phyloP scores from a whole-genome alignment of 2,888 invertebrate species.

The Scaeva pyrastri region DNA sequence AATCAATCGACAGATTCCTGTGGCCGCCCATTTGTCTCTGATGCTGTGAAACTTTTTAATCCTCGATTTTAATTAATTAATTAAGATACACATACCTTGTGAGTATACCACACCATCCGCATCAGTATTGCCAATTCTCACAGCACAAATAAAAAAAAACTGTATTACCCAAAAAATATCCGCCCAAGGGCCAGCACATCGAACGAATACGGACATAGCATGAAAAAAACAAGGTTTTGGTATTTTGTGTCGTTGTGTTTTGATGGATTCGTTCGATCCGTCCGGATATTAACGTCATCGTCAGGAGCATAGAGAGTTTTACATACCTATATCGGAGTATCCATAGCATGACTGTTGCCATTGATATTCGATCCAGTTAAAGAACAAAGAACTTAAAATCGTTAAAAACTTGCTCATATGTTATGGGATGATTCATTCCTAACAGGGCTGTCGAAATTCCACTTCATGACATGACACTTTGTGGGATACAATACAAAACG shows the following conservation, averaged over 20 bases:
- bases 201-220: neutral
- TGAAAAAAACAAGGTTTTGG: slow-evolving; percentile 1
- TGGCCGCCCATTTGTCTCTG: slow-evolving; percentile 52
- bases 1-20: slow-evolving; percentile 60
- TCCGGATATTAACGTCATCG: slow-evolving; percentile 19
- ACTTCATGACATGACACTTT: too few species aligned
- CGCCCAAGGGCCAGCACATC: neutral
- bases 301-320: neutral
- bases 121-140: slow-evolving; percentile 36
- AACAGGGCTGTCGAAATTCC: neutral
- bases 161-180: neutral
- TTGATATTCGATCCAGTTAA: neutral
- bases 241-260: slow-evolving; percentile 14
- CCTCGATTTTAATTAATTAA: slow-evolving; percentile 73
- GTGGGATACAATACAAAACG: too few species aligned
- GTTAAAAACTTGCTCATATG: slow-evolving; percentile 27
- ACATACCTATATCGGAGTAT: slow-evolving; percentile 24
- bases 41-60: slow-evolving; percentile 57
- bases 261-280: slow-evolving; percentile 60
- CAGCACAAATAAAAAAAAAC: slow-evolving; percentile 19
- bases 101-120: neutral
- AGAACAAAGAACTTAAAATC: slow-evolving; percentile 54
- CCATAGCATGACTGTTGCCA: slow-evolving; percentile 44
- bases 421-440: neutral
- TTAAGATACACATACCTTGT: slow-evolving; percentile 38